Base-by-base conservation (phyloP, 1,140 invertebrate species). In the Drosophila seguyi region DNA sequence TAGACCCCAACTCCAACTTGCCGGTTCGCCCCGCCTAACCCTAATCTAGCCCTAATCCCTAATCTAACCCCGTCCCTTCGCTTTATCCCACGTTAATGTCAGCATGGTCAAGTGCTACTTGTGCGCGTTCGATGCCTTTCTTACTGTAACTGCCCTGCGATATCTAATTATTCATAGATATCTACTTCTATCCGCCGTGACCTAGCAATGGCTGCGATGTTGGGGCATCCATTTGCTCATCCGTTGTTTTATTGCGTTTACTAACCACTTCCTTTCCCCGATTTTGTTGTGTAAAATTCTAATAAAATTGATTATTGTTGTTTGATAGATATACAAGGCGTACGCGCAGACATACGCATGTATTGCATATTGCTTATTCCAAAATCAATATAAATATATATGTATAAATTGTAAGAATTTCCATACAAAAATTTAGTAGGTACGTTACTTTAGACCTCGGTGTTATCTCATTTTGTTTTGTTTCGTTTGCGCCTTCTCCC, bases 351-450 rank as follows among this genome's bases (percentile, higher is more conserved):
- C 63, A 60, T 75, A 75, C 72, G 61, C 61, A 66, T 82, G 79
- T 81, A 85, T 81, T 85, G 65, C 78, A 87, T 87, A 91, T 90
- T 91, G 86, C 90, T 91, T 91, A 81, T 85, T 85, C 75, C 80
- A 87, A 90, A 91, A 84, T 90, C 90, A 91, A 91, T 92, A 91
- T 81, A 90, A 92, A 91, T 91, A 88, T 88, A 88, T 86, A 86
- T 86, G 82, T 87, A 91, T 92, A 92, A 92, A 92, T 91, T 84
- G 86, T 92, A 92, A 92, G 90, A 92, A 92, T 88, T 91, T 85
- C 72, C 90, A 92, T 91, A 90, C 82, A 92, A 92, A 92, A 91
- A 78, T 92, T 91, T 88, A 91, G 90, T 91, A 91, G 90, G 90
- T 91, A 91, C 90, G 81, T 91, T 91, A 79, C 83, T 91, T 91